Base-by-base conservation (phyloP, 2,113 vertebrate species). In the rat (Rattus norvegicus) region DNA sequence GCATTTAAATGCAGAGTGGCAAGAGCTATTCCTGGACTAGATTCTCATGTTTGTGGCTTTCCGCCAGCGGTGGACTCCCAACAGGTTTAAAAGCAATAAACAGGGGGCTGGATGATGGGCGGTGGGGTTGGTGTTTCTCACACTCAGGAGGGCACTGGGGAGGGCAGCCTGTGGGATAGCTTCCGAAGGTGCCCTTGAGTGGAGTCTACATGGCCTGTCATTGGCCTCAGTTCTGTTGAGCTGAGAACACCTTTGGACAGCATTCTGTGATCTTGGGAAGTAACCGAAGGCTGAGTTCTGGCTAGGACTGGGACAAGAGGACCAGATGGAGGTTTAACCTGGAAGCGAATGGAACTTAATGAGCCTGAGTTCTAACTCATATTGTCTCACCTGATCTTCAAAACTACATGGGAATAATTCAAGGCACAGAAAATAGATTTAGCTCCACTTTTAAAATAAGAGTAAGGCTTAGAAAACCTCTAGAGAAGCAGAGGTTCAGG, bases 1-100 rank as follows among this genome's bases (percentile, higher is more conserved):
- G 94, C 96, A 77, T 97, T 96, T 97, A 97, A 84, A 93, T 1
- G 84, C 93, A 81, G 52, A 94, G 91, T 36, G 0, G 96, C 65
- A 88, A 77, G 61, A 96, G 97, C 97, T 98, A 97, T 97, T 98
- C 95, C 14, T 17, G 95, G 94, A 65, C 2, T 94, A 67, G 70
- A 47, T 59, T 90, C 90, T 94, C 94, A 93, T 43, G 47, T 36
- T 80, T 0, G 7, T 70, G 95, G 97, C 95, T 96, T 91, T 88
- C 52, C 0, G 97, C 97, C 97, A 96, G 96, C 92, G 88, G 67
- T 0, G 7, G 92, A 59, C 97, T 80, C 63, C 63, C n/a, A n/a
- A 59, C 67, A 95, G 73, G 93, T 77, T 79, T 80, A 69, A 96
- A 96, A 89, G 91, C 94, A 91, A 94, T 84, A 76, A 86, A 79